These are phyloP conservation scores for Emmelina monodactyla DNA, from an alignment of 2,888 invertebrate species.

Conservation along the genomic window DNA sequence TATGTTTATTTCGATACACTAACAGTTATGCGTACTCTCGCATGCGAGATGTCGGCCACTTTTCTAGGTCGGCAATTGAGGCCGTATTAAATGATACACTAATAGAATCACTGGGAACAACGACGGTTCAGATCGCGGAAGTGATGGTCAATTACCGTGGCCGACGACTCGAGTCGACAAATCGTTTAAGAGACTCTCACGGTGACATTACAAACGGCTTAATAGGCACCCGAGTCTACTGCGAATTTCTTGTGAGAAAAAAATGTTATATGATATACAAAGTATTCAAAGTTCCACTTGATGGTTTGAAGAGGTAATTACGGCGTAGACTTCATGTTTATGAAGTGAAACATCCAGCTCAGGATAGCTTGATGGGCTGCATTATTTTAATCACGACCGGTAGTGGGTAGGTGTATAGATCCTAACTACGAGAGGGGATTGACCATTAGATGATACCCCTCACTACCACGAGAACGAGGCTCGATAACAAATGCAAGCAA, in stretches of 20 bases:
- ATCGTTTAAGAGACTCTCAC: slow-evolving; percentile 31
- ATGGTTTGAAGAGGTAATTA: too few relatives aligned
- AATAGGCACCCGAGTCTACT: slow-evolving; percentile 49
- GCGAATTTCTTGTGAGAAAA: slow-evolving; percentile 47
- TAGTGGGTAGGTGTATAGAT: too few relatives aligned
- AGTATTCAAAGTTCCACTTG: too few relatives aligned
- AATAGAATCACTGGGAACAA: slow-evolving; percentile 32
- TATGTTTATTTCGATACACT: slow-evolving; percentile 52
- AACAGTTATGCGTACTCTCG: slow-evolving; percentile 60
- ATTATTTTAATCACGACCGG: too few relatives aligned
- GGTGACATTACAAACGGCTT: slow-evolving; percentile 46
- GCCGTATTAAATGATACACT: slow-evolving; percentile 37
- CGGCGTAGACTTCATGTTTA: too few relatives aligned
- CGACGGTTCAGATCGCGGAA: background rate
- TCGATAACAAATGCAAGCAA: background rate
- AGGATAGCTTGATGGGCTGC: too few relatives aligned
- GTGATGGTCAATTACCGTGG: background rate
- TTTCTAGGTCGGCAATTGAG: slow-evolving; percentile 55
- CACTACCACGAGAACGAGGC: too few relatives aligned
- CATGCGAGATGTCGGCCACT: slow-evolving; percentile 55
- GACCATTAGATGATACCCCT: too few relatives aligned
- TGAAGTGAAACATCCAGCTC: too few relatives aligned
- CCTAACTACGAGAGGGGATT: too few relatives aligned
- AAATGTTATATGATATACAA: too few relatives aligned
- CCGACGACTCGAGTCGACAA: slow-evolving; percentile 8